Evolutionary conservation across 1,140 invertebrate genomes (phyloP), one percentile per base, ranked within the genome.

Genomic region (Ephestia elutella): DNA sequence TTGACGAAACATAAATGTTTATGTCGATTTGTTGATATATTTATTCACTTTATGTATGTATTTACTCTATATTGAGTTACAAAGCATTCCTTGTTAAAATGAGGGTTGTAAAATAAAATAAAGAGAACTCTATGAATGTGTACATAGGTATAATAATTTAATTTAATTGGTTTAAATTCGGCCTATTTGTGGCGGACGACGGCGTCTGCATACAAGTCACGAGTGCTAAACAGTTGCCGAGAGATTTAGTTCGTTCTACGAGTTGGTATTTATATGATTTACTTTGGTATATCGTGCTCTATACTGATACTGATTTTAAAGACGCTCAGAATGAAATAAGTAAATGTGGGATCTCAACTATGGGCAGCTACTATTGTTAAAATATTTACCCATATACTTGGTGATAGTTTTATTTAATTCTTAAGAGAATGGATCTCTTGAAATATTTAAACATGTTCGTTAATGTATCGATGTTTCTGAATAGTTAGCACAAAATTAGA

Each of bases 81-180:
- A 64, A 44, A 44, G 67, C 78, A 84, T 84, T 82, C 73, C 78
- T 81, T 79, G 72, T 76, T 73, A 71, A 66, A 65, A 70, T 78
- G 82, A 80, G 77, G 80, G 75, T 86, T 86, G 77, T 86, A 86
- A 80, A 80, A 62, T 82, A 71, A 55, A 68, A 75, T 78, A 75
- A n/a, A 75, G 70, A 73, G 70, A 73, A 72, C 61, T 74, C 64
- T 82, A 75, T 73, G 65, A 73, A 80, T 73, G 64, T 83, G 77
- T 78, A 80, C 69, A 81, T 77, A 83, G 65, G 60, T 74, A 78
- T 73, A 73, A 60, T 60, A 70, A 71, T 71, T 56, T 63, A 73
- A 74, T 72, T 69, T 44, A 67, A 70, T 78, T 83, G 59, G 57
- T 76, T 78, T 77, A 67, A 68, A 70, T 61, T 75, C 83, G 84